A percentile compares a stretch with the other conserved stretches of the same genome.
Evolutionary conservation across 2,888 invertebrate genomes (phyloP).

Genomic region (Cylindroiulus punctatus): DNA sequence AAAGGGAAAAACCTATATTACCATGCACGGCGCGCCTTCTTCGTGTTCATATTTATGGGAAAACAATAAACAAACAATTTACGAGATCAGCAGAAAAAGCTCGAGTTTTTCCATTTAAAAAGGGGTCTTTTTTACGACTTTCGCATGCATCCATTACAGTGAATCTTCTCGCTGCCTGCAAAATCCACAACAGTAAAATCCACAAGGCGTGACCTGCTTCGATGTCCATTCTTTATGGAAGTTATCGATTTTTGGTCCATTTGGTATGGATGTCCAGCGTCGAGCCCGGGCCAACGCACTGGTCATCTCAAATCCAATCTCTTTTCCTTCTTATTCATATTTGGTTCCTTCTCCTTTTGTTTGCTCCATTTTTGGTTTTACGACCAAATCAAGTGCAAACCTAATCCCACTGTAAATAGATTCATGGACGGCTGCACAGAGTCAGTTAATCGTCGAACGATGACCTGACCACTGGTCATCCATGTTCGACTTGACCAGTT

Average conservation of each 20-base stretch:
- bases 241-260: conserved; percentile 30
- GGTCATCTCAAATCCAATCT: conserved; percentile 23
- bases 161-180: neutral
- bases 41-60: neutral
- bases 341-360: neutral
- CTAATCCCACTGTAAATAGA: conserved; percentile 7
- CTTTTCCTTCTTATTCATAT: conserved; percentile 23
- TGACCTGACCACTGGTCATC: neutral
- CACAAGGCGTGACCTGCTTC: conserved; percentile 12
- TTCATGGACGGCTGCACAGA: neutral
- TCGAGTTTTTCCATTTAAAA: neutral
- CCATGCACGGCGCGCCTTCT: neutral
- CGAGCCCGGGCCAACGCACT: neutral
- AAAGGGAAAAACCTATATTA: neutral
- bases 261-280: neutral
- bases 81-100: conserved; percentile 4
- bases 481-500: neutral
- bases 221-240: conserved; percentile 34
- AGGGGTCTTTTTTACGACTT: neutral
- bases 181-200: conserved; percentile 34
- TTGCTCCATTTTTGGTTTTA: neutral
- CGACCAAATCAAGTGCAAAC: neutral
- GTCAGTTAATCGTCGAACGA: neutral
- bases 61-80: conserved; percentile 38
- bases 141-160: conserved; percentile 27